A percentile compares a stretch with the other conserved stretches of the same genome.
These are phyloP conservation scores for Teinopalpus imperialis DNA, from an alignment of 2,888 invertebrate genomes.

Conservation along the genomic window DNA sequence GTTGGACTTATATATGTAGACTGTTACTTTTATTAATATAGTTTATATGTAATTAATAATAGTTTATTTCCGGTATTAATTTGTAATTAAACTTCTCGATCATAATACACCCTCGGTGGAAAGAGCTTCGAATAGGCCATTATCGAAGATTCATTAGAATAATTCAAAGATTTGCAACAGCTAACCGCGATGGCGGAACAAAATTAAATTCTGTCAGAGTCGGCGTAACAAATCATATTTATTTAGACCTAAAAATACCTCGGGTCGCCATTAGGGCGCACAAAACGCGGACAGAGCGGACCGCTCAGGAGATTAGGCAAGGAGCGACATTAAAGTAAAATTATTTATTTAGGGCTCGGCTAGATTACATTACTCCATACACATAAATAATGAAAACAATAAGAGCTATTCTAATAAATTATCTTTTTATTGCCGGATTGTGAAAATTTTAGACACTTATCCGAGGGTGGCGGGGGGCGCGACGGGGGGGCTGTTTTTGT, in stretches of 20 bases:
- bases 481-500: constrained; percentile 67
- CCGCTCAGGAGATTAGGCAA: constrained; percentile 79
- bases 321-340: constrained; percentile 80
- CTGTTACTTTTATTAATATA: too few relatives aligned
- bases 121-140: constrained; percentile 38
- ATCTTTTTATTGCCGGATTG: constrained; percentile 83
- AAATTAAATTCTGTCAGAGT: constrained; percentile 79
- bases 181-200: constrained; percentile 53
- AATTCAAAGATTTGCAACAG: constrained; percentile 73
- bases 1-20: too few relatives aligned
- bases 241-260: constrained; percentile 82
- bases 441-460: constrained; percentile 83
- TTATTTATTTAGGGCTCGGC: constrained; percentile 81
- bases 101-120: constrained; percentile 6
- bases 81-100: too few relatives aligned
- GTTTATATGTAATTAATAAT: too few relatives aligned
- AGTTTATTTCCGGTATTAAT: too few relatives aligned
- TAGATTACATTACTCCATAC: constrained; percentile 82
- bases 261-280: constrained; percentile 74
- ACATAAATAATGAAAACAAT: constrained; percentile 82
- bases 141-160: constrained; percentile 56
- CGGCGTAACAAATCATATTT: constrained; percentile 81
- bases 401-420: constrained; percentile 82
- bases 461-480: constrained; percentile 53
- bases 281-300: constrained; percentile 66